A percentile compares a stretch with the other conserved stretches of the same genome.
Evolutionary conservation across 2,888 invertebrate genomes (phyloP).

Genomic region (Athripsodes cinereus): DNA sequence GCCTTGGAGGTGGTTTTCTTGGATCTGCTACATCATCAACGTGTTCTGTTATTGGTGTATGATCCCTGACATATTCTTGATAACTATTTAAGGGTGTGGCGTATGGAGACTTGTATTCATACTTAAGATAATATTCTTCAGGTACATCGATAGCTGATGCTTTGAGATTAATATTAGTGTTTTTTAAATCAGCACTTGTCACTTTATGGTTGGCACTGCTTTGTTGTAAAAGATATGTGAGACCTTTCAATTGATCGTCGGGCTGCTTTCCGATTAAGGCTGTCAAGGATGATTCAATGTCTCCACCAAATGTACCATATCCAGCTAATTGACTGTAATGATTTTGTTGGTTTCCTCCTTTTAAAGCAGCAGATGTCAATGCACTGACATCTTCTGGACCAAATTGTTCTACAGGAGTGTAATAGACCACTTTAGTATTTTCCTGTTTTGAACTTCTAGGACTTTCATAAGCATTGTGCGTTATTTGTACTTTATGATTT

Average conservation of each 20-base stretch:
- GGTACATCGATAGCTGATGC: slow-evolving; percentile 22
- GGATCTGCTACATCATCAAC: slow-evolving; percentile 42
- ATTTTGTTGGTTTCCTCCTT: background rate
- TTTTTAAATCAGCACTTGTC: slow-evolving; percentile 14
- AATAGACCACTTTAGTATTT: background rate
- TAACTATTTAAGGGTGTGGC: background rate
- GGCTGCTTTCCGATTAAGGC: slow-evolving; percentile 47
- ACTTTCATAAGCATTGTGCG: background rate
- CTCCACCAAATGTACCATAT: slow-evolving; percentile 12
- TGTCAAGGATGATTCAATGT: slow-evolving; percentile 35
- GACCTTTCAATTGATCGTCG: slow-evolving; percentile 44
- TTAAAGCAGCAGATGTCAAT: slow-evolving; percentile 10
- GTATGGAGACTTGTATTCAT: slow-evolving; percentile 11
- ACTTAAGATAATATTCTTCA: slow-evolving; percentile 7
- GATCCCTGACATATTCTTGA: slow-evolving; percentile 32
- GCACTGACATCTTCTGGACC: slow-evolving; percentile 15
- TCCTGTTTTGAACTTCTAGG: background rate
- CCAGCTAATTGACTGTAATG: slow-evolving; percentile 16
- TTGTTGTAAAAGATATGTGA: slow-evolving; percentile 42
- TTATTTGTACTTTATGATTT: background rate
- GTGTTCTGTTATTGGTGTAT: slow-evolving; percentile 45
- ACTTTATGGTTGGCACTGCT: slow-evolving; percentile 22
- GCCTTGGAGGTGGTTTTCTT: slow-evolving; percentile 30
- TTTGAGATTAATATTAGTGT: slow-evolving; percentile 22
- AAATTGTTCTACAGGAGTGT: slow-evolving; percentile 5